Base-by-base conservation (phyloP, 2,797 vertebrate species). In the Darevskia mixta region DNA sequence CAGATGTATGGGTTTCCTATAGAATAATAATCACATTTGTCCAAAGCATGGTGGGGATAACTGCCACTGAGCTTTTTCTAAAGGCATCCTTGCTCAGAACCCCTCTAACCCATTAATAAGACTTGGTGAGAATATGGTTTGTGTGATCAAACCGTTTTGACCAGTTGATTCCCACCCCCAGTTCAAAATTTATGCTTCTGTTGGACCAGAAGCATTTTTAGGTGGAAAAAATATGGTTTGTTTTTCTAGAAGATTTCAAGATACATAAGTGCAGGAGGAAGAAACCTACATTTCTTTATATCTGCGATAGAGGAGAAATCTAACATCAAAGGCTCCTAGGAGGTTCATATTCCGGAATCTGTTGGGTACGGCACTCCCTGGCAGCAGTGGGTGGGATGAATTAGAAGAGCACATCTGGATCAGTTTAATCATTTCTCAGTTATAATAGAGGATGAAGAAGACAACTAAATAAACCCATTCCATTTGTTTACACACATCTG, bases 401-500 rank as follows among this genome's bases (percentile, higher is more conserved):
- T 87, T 8, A 1, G 87, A 92, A 17, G 87, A 79, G 79, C 38
- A 79, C 92, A 94, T 96, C 93, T 94, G 94, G 88, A 92, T 92
- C 91, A 89, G 81, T 90, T 95, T 92, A 95, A 93, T 91, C 8
- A 79, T 89, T 93, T 92, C 64, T 92, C 82, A 83, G 72, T 92
- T 92, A 83, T 67, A 91, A 82, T 2, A 88, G 23, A 2, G 83
- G 91, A 90, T 72, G 89, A 93, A 90, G 55, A 35, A 90, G 76
- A 87, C 66, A 91, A 85, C 66, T 82, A 85, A 90, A 2, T 73
- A 86, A 87, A 77, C 58, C 90, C 1, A 85, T 90, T 94, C 92
- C 78, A 86, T 86, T 89, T 95, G 83, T 83, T 95, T 90, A 94
- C 86, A 89, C 90, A 87, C 92, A 93, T 92, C 86, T 94, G 93